phyloP scores from a whole-genome alignment of 2,113 vertebrate species.

The Microcebus griseorufus region DNA sequence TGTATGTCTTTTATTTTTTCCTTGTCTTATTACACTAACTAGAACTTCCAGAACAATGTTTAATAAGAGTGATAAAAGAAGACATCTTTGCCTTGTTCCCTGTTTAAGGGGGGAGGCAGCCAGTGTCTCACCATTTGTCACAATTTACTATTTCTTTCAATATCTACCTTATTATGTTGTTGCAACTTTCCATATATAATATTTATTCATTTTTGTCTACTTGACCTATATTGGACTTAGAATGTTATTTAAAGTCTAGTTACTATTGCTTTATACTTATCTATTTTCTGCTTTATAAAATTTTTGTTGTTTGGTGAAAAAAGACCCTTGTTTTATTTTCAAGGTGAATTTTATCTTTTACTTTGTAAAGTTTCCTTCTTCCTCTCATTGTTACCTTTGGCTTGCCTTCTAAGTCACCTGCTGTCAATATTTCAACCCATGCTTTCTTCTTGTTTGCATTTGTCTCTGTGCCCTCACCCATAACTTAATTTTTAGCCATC shows the following conservation, averaged over 20 bases:
- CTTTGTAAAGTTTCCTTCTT: neutral
- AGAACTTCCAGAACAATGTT: neutral
- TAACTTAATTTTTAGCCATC: neutral
- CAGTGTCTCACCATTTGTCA: neutral
- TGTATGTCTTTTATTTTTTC: neutral
- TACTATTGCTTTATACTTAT: neutral
- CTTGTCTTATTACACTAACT: neutral
- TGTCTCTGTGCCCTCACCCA: neutral
- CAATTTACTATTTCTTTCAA: neutral
- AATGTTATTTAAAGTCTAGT: neutral
- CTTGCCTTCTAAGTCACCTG: neutral
- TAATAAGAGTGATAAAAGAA: neutral
- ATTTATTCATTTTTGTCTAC: neutral
- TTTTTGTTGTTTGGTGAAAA: neutral
- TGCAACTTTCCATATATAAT: neutral
- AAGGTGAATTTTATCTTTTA: neutral
- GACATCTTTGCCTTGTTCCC: neutral
- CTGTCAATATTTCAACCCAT: neutral
- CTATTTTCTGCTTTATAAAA: neutral
- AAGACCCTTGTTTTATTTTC: neutral
- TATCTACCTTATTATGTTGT: neutral
- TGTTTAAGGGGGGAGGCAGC: neutral
- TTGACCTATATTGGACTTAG: neutral
- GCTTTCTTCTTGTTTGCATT: neutral
- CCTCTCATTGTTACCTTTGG: neutral